Percentiles rank a stretch among this genome's conserved stretches.
Evolutionary conservation across 1,140 invertebrate genomes (phyloP).

Genomic region (Tetragnatha versicolor): DNA sequence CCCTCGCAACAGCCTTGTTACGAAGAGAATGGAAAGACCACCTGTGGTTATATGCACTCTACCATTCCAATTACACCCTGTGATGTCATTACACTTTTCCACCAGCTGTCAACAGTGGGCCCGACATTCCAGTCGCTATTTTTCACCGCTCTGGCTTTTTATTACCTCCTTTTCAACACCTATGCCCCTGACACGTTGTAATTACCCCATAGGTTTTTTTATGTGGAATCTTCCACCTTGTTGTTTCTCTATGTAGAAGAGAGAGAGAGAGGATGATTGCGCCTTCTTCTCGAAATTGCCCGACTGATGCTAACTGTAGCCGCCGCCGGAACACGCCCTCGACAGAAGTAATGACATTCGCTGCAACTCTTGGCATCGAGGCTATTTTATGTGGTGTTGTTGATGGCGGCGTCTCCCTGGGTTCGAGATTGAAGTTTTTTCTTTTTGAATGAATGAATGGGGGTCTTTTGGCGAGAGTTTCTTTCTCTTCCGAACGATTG

Average conservation of each 20-base stretch:
- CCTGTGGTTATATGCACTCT: no score
- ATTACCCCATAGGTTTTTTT: constrained; percentile 23
- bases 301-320: not conserved
- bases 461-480: no score
- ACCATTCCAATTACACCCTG: no score
- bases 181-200: constrained; percentile 40
- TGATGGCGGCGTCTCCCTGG: no score
- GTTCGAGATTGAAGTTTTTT: no score
- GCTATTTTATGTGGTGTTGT: not conserved
- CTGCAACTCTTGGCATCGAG: constrained; percentile 16
- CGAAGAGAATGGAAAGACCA: no score
- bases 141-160: constrained; percentile 16
- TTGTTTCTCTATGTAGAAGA: not conserved
- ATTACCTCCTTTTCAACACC: constrained; percentile 37
- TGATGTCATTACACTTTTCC: no score
- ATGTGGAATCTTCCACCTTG: not conserved
- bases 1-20: no score
- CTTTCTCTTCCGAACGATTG: no score
- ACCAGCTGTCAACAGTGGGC: constrained; percentile 39
- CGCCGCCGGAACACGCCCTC: constrained; percentile 19
- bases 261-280: no score
- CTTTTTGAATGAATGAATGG: no score
- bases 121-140: constrained; percentile 24
- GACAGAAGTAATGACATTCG: constrained; percentile 43
- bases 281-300: no score